Evolutionary conservation across 1,140 invertebrate species (phyloP).

Genomic region (Platorchestia sp.): DNA sequence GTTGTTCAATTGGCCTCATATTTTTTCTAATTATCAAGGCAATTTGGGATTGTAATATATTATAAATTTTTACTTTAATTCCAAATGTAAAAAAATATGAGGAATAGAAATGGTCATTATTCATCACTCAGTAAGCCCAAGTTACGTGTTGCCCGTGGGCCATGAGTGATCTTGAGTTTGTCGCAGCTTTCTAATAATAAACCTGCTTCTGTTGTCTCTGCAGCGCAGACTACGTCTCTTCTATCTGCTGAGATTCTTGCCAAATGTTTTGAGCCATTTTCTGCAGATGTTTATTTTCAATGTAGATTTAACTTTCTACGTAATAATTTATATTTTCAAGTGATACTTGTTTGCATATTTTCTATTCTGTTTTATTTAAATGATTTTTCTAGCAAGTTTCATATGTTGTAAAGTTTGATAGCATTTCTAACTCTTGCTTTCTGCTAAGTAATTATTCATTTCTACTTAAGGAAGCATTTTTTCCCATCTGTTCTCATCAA

Average conservation of each 20-base stretch:
- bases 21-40: not conserved
- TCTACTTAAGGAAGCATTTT: not conserved
- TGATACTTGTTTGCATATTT: not conserved
- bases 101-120: not conserved
- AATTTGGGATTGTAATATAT: not conserved
- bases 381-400: not conserved
- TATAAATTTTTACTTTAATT: not conserved
- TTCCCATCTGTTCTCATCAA: not conserved
- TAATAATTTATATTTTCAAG: not conserved
- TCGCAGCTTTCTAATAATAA: conserved; percentile 28
- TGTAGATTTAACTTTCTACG: not conserved
- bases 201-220: not conserved
- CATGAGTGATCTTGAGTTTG: conserved; percentile 20
- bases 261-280: not conserved
- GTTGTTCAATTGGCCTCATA: not conserved
- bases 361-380: not conserved
- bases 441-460: not conserved
- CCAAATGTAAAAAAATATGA: not conserved
- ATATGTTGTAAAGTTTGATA: not conserved
- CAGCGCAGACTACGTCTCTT: not conserved
- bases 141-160: not conserved
- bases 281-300: not conserved
- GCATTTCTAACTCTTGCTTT: no score
- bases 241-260: conserved; percentile 16
- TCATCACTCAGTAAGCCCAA: not conserved